Evolutionary conservation across 2,113 vertebrate species (phyloP).

Genomic region (Narcine bancroftii): DNA sequence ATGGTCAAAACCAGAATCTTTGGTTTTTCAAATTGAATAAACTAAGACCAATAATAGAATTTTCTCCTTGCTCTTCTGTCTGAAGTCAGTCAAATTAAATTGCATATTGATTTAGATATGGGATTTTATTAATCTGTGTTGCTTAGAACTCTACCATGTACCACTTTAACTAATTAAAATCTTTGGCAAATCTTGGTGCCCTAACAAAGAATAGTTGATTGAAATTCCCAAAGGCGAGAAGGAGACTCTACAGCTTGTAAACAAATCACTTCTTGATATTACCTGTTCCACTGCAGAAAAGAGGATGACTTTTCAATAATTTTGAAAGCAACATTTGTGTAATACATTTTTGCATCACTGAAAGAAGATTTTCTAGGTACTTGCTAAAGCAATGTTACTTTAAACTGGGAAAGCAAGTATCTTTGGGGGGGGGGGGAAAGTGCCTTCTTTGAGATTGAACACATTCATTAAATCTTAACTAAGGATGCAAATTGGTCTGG

Average conservation of each 20-base stretch:
- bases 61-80: neutral
- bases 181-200: neutral
- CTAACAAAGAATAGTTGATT: neutral
- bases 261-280: neutral
- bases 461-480: neutral
- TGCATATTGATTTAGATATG: neutral
- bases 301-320: neutral
- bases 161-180: neutral
- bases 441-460: neutral
- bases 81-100: neutral
- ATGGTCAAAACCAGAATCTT: neutral
- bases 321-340: neutral
- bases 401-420: neutral
- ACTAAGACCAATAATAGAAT: neutral
- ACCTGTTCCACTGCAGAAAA: neutral
- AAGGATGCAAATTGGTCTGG: neutral
- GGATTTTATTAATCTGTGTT: neutral
- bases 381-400: neutral
- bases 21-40: neutral
- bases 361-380: neutral
- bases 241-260: neutral
- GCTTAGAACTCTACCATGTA: neutral
- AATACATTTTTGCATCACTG: neutral
- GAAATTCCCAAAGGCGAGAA: neutral
- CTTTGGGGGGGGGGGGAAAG: neutral